phyloP scores from a whole-genome alignment of 1,140 invertebrate species.

The Sycobia sp. region DNA sequence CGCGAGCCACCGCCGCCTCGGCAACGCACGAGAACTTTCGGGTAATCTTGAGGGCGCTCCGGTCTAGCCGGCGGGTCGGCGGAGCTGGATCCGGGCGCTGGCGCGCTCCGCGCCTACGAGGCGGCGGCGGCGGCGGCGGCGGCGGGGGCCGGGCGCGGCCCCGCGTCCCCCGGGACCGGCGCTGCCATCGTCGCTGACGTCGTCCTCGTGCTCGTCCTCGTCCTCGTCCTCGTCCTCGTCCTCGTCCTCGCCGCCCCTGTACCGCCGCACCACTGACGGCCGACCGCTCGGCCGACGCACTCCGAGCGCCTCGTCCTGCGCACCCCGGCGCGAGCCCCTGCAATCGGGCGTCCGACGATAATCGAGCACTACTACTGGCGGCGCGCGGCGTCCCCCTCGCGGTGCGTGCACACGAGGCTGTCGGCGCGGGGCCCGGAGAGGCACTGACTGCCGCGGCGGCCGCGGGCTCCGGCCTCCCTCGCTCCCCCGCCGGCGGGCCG shows the following conservation, averaged over 20 bases:
- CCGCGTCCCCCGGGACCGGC: conserved; percentile 10
- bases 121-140: background rate
- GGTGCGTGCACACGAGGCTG: conserved; percentile 50
- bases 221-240: no score
- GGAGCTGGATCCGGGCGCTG: background rate
- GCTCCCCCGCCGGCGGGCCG: conserved; percentile 10
- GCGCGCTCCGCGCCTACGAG: background rate
- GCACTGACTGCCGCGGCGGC: conserved; percentile 48
- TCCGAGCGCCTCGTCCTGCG: background rate
- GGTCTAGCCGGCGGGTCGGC: background rate
- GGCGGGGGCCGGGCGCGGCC: conserved; percentile 3
- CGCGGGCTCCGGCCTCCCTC: conserved; percentile 18
- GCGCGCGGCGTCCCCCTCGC: no score
- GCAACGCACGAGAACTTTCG: conserved; percentile 17
- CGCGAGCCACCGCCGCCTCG: conserved; percentile 22
- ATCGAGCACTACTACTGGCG: no score
- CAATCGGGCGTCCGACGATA: no score
- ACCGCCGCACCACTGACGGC: no score
- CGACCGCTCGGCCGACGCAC: background rate
- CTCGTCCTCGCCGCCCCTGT: conserved; percentile 1
- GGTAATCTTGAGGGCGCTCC: conserved; percentile 24
- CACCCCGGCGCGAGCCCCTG: background rate
- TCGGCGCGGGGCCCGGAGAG: conserved; percentile 52
- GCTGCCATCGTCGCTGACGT: background rate
- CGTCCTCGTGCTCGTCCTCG: conserved; percentile 3